These are phyloP conservation scores for Geophilus truncorum DNA, from an alignment of 2,888 invertebrate species.

Conservation along the genomic window DNA sequence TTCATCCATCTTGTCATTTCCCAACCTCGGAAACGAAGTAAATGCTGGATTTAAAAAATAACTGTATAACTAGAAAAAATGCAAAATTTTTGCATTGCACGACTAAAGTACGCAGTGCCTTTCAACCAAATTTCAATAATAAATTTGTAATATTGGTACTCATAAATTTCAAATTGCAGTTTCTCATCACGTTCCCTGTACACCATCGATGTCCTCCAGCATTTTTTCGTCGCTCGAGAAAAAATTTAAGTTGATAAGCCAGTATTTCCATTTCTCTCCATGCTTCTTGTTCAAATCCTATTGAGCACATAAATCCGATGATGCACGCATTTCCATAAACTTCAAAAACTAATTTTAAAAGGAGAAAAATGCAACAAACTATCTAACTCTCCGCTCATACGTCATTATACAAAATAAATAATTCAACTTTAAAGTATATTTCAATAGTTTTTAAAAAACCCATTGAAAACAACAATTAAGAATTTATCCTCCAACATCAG, in stretches of 20 bases:
- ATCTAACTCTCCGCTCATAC: too few relatives aligned
- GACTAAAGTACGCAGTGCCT: background rate
- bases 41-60: too few relatives aligned
- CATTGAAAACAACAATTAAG: too few relatives aligned
- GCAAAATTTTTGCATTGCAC: background rate
- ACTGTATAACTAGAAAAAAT: too few relatives aligned
- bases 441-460: too few relatives aligned
- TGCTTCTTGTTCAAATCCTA: slow-evolving; percentile 18
- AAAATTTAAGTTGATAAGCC: slow-evolving; percentile 9
- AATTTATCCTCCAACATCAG: too few relatives aligned
- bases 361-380: background rate
- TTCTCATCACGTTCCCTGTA: background rate
- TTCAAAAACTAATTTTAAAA: background rate
- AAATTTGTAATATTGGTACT: background rate
- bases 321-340: background rate
- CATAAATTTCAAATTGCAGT: background rate
- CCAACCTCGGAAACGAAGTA: background rate
- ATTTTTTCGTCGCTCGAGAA: background rate
- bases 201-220: background rate
- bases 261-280: slow-evolving; percentile 27
- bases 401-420: too few relatives aligned
- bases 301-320: background rate
- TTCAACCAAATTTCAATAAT: background rate
- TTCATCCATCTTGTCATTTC: background rate
- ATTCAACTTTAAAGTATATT: too few relatives aligned